Conservation (phyloP, 2,797 vertebrate genomes). For the Lepilemur ruficaudatus region DNA sequence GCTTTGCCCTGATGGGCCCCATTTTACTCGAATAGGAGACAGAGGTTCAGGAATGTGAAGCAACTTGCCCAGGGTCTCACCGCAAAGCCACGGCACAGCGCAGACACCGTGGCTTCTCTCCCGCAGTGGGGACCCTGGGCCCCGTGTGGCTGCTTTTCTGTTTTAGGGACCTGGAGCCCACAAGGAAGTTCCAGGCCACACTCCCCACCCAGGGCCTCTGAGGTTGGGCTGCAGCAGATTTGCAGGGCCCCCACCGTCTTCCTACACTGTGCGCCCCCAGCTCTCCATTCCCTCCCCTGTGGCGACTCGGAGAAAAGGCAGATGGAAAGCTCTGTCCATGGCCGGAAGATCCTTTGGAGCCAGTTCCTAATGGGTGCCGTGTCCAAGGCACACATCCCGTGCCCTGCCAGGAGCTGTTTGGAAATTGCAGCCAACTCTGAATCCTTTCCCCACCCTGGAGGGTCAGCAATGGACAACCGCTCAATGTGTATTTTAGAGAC, state of each 20-base stretch:
- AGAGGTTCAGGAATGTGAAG: background rate
- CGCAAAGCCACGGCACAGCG: fast-evolving
- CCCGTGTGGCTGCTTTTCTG: background rate
- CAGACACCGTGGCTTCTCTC: background rate
- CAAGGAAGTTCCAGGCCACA: background rate
- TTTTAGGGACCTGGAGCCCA: background rate
- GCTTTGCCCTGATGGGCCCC: background rate
- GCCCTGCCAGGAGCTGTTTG: background rate
- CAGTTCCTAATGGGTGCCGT: background rate
- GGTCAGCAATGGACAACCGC: background rate
- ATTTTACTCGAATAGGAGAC: background rate
- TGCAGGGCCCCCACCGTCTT: background rate
- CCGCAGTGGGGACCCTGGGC: background rate
- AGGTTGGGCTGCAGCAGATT: background rate
- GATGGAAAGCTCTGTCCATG: background rate
- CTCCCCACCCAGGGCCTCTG: background rate
- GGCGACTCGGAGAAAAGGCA: background rate
- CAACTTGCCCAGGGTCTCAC: background rate
- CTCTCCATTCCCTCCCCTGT: background rate
- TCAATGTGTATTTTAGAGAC: background rate
- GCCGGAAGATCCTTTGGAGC: background rate
- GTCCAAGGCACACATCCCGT: background rate
- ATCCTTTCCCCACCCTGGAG: background rate
- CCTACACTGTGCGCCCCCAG: background rate
- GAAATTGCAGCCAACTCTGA: background rate